These are phyloP conservation scores for Lycodopsis pacificus DNA, from an alignment of 2,797 vertebrate species.

Conservation along the genomic window DNA sequence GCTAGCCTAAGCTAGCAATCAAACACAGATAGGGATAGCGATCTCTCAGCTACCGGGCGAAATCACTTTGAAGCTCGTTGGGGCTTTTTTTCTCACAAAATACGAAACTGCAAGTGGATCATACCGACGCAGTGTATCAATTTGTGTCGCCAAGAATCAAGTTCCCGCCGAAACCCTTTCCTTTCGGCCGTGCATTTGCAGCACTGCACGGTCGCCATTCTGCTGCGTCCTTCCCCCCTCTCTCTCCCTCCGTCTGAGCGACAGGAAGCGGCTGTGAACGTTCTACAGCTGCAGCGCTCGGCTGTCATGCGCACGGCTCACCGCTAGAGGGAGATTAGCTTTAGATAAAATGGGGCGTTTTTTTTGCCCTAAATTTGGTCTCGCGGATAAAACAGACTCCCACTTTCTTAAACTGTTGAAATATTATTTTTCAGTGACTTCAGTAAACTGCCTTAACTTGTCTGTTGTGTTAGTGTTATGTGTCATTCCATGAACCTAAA, in stretches of 20 bases:
- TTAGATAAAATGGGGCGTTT: background rate
- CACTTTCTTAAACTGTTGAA: background rate
- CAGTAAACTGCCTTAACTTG: background rate
- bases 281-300: constrained; percentile 8
- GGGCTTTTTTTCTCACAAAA: constrained; percentile 18
- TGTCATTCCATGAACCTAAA: background rate
- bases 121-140: constrained; percentile 97
- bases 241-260: constrained; percentile 37
- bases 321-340: constrained; percentile 25
- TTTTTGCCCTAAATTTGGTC: background rate
- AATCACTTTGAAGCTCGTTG: background rate
- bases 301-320: background rate
- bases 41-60: constrained; percentile 7
- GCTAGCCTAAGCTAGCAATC: constrained; percentile 55
- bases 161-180: constrained; percentile 97
- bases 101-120: constrained; percentile 60
- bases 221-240: constrained; percentile 85
- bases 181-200: constrained; percentile 95
- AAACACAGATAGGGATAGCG: constrained; percentile 30
- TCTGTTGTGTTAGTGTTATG: background rate
- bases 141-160: constrained; percentile 97
- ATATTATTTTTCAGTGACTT: background rate
- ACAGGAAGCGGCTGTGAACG: constrained; percentile 33
- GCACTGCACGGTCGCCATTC: constrained; percentile 98
- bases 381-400: background rate